Base-by-base conservation (phyloP, 1,140 invertebrate species). In the Pentalonia nigronervosa region DNA sequence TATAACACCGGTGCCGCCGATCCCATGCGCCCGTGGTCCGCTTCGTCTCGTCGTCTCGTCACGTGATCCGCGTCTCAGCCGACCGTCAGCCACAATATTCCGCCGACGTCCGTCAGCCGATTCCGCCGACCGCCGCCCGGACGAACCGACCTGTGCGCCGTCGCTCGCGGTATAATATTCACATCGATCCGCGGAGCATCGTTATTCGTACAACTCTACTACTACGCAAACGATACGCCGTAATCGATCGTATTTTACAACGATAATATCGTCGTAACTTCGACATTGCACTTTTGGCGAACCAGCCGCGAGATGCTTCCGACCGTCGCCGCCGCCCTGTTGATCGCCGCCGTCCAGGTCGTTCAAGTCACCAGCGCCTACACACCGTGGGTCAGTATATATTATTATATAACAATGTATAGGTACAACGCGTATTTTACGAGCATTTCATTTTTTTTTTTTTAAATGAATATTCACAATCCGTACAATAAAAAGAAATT, bases 41-140 rank as follows among this genome's bases (percentile, higher is more conserved):
- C 88, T 53, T 56, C 88, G 48, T 92, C 91, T 83, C 76, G 91
- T 92, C 91, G 76, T 92, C 91, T 83, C 67, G 91, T 48, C 91
- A 48, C 91, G 67, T 30, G 17, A 91, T 67, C 90, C 60, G 91
- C 60, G 90, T 41, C 90, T 25, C 90, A 25, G 60, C 60, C 25
- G 56, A 17, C 34, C 34, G 45, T 53, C 47, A 30, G 30, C 30
- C 50, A 53, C 41, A 21, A 23, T 9, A 6, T 17, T n/a, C 8
- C 87, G 47, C 7, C 34, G 50, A 53, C 50, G 50, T 21, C 50
- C 50, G 21, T 53, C 50, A 53, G 48, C 9, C 88, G 48, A 41
- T n/a, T 34, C 20, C 47, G 48, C 7, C 7, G 30, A 11, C 30
- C 30, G 3, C 45, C 45, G n/a, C 47, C 23, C 23, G 17, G n/a